Base-by-base conservation (phyloP, 1,140 invertebrate species). In the Drosophila pseudoobscura region DNA sequence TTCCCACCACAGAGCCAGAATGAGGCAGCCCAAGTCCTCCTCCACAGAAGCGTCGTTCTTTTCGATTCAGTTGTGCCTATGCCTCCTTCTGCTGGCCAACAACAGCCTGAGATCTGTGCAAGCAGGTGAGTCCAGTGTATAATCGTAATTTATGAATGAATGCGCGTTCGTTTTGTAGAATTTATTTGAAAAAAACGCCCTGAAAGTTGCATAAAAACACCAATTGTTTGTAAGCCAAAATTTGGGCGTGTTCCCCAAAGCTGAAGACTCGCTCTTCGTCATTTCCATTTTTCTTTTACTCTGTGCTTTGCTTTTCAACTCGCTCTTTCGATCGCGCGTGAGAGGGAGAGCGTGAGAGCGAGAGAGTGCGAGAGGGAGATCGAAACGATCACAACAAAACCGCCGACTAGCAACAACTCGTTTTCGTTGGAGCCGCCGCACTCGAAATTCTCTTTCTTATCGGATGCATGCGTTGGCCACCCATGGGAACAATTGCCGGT, bases 171-270 rank as follows among this genome's bases (percentile, higher is more conserved):
- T 51, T 29, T 3, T 1, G 13, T 43, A 8, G 1, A 3, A 35
- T 44, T 65, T 22, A 15, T 24, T 50, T 39, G 26, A 31, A 31
- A 46, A 66, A 62, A 44, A 39, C 35, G 35, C 35, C 35, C 35
- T 13, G 35, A 39, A 11, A n/a, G 41, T 44, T 66, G 53, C 49
- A 69, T 65, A 72, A 76, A 85, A 80, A 39, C 66, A 20, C 8
- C 20, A 51, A 72, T 76, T 83, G 74, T 52, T 64, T 69, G 47
- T 78, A 78, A 88, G 78, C 83, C 83, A 83, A 65, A 80, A 56
- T 87, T 87, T 72, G 83, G 83, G 83, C 83, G 83, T 87, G 83
- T 88, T 78, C 83, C 84, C 71, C 83, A 82, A 77, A 75, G 83
- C 49, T 83, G 83, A 55, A 72, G 65, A 87, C 82, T 87, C 75